Conservation (phyloP, 2,113 vertebrate genomes). For the Blennius ocellaris region DNA sequence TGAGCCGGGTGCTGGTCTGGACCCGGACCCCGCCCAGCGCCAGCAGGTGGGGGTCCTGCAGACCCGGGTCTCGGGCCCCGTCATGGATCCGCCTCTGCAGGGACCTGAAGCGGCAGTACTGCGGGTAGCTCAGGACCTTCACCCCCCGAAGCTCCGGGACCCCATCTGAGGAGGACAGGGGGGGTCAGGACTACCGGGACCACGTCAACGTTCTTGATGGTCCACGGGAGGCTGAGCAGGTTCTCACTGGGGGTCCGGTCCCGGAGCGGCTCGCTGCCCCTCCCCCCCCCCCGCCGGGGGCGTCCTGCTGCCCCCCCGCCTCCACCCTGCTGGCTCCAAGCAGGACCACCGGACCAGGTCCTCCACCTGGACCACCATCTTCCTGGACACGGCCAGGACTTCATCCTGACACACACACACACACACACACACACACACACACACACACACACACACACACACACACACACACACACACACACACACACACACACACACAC, state of each 20-base stretch:
- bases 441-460: too few relatives aligned
- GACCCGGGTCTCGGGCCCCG: slow-evolving; percentile 11
- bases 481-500: too few relatives aligned
- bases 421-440: background rate
- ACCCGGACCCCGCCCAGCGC: slow-evolving; percentile 81
- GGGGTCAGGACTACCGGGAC: background rate
- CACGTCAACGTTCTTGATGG: too few relatives aligned
- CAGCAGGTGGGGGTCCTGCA: slow-evolving; percentile 80
- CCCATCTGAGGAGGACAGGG: slow-evolving; percentile 26
- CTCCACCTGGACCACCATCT: slow-evolving; percentile 84
- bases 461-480: too few relatives aligned
- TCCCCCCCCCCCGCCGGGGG: slow-evolving; percentile 17
- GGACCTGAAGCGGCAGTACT: slow-evolving; percentile 86
- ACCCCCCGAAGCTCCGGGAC: slow-evolving; percentile 34
- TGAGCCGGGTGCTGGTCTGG: slow-evolving; percentile 68
- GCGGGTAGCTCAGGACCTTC: slow-evolving; percentile 85
- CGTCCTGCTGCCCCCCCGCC: slow-evolving; percentile 13
- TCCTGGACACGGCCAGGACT: slow-evolving; percentile 84
- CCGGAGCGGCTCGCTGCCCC: slow-evolving; percentile 26
- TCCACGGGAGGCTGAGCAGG: background rate
- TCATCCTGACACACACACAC: slow-evolving; percentile 77
- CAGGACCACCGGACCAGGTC: slow-evolving; percentile 84
- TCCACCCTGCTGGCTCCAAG: slow-evolving; percentile 68
- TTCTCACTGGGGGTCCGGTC: slow-evolving; percentile 52
- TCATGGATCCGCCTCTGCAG: slow-evolving; percentile 81